Conservation (phyloP, 2,113 vertebrate genomes). For the Agapornis roseicollis region DNA sequence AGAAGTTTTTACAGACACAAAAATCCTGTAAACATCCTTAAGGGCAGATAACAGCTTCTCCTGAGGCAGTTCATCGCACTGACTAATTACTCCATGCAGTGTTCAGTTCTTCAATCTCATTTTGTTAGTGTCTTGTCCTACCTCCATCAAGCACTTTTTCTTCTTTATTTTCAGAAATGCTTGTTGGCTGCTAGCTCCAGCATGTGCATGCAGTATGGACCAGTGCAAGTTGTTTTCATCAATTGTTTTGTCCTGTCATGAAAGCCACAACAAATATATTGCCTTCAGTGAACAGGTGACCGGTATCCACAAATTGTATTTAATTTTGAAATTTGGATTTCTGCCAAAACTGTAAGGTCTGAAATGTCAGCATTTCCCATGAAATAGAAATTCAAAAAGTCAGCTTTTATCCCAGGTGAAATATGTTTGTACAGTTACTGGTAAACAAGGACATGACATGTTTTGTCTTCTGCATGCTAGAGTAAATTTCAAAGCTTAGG, state of each 20-base stretch:
- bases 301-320: background rate
- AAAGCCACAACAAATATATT: background rate
- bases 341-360: background rate
- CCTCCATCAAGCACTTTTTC: background rate
- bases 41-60: background rate
- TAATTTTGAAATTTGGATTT: background rate
- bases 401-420: background rate
- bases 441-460: background rate
- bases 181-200: background rate
- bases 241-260: background rate
- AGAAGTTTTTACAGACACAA: background rate
- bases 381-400: background rate
- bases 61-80: background rate
- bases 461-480: background rate
- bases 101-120: background rate
- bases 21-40: background rate
- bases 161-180: background rate
- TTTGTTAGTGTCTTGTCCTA: background rate
- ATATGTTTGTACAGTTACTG: background rate
- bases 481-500: background rate
- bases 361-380: background rate
- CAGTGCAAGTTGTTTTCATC: background rate
- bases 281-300: background rate
- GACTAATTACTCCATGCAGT: background rate
- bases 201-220: fast-evolving